phyloP scores from a whole-genome alignment of 1,140 invertebrate species.

The Sarcophaga bullata region DNA sequence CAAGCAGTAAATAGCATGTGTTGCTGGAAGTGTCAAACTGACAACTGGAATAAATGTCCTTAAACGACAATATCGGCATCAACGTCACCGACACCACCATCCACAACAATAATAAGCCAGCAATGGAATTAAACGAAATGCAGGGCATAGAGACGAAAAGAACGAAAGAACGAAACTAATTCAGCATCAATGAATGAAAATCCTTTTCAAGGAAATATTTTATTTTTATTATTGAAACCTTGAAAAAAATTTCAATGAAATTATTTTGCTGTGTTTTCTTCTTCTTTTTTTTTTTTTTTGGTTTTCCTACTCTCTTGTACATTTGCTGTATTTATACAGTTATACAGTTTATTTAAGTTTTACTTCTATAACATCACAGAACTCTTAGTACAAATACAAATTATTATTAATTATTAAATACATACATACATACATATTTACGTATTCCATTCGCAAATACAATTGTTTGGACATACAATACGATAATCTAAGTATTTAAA shows the following conservation, averaged over 20 bases:
- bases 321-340: neutral
- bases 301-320: too few species aligned
- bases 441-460: too few species aligned
- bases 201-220: conserved; percentile 18
- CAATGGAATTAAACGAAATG: too few species aligned
- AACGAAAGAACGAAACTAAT: neutral
- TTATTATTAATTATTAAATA: neutral
- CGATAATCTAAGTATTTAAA: too few species aligned
- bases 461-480: too few species aligned
- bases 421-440: neutral
- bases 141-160: too few species aligned
- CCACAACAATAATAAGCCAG: too few species aligned
- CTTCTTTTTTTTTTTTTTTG: too few species aligned
- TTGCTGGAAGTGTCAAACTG: neutral
- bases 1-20: neutral
- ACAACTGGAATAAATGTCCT: conserved; percentile 24
- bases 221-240: conserved; percentile 19
- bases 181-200: conserved; percentile 7
- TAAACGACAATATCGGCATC: neutral
- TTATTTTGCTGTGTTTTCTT: neutral
- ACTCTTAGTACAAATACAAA: neutral
- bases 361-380: conserved; percentile 5
- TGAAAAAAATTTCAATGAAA: conserved; percentile 11
- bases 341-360: neutral
- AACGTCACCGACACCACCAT: too few species aligned